Base-by-base conservation (phyloP, 1,140 invertebrate genomes). In the Harlomillsia oculata region DNA sequence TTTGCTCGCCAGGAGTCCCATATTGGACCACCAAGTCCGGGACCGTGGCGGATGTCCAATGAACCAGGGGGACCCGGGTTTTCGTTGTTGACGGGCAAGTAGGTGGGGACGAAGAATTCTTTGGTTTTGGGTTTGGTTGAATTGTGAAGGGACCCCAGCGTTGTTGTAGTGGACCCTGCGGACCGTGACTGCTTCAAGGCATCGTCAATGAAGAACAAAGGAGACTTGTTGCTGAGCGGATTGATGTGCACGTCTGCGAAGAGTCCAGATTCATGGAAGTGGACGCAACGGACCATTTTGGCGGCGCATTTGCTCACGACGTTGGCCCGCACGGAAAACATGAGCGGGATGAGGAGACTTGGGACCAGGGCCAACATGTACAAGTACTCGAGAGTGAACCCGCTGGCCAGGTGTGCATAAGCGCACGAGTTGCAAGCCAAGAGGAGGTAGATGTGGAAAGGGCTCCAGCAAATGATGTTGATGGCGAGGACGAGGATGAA, bases 311-410 rank as follows among this genome's bases (percentile, higher is more conserved):
- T 55, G 34, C 59, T 56, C 16, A 61, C 41, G 4, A 54, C 48
- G 41, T 39, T 56, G 6, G 59, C 53, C 34, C 63, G 26, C n/a
- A 65, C 55, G 32, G 63, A 61, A 29, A 62, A 57, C 56, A 65
- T 58, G 14, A 62, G 43, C 2, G 63, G 63, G 3, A 65, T 58
- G 11, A 65, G 32, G 6, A 65, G 48, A 43, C 52, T 51, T 8
- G 63, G 63, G 9, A 57, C 48, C n/a, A 65, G 53, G 16, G 56
- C 57, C 3, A 61, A 40, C 49, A 65, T 62, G 54, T 56, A 65
- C 14, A 65, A 36, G 44, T 62, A 65, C 25, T 65, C 59, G 2
- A 62, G 50, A 14, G 56, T 56, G 45, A 65, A 60, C 16, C 54
- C 59, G 49, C 43, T 62, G 0, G 30, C 59, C 21, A 56, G 41